Conservation (phyloP, 2,797 vertebrate genomes). For the Margarornis squamiger region DNA sequence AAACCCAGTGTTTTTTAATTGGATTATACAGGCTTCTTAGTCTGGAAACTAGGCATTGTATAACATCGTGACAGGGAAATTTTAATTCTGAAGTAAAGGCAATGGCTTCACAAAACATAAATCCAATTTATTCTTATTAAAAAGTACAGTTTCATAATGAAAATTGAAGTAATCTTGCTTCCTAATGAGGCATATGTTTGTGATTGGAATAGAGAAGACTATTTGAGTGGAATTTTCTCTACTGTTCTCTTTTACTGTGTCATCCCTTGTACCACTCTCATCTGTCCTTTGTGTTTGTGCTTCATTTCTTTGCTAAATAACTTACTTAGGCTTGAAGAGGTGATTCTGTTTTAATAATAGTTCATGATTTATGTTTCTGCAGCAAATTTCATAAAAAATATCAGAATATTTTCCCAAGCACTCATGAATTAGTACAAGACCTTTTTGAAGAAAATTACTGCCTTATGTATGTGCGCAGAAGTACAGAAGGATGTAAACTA, state of each 20-base stretch:
- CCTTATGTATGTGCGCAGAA: background rate
- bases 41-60: background rate
- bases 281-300: background rate
- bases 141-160: background rate
- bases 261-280: background rate
- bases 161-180: constrained; percentile 4
- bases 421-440: constrained; percentile 16
- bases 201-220: background rate
- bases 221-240: background rate
- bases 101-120: background rate
- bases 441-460: constrained; percentile 1
- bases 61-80: background rate
- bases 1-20: background rate
- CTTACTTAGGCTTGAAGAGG: background rate
- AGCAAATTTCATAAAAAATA: background rate
- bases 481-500: background rate
- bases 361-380: background rate
- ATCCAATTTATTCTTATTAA: background rate
- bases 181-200: background rate
- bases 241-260: background rate
- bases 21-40: background rate
- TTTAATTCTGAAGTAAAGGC: constrained; percentile 1
- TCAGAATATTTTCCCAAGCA: background rate
- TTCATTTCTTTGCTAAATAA: constrained; percentile 31
- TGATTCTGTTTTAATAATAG: background rate